Percentiles rank a stretch among this genome's conserved stretches.
Conservation (phyloP, 37 sponge, comb jelly and placozoan genomes). For the Lycopodina hypogea region DNA sequence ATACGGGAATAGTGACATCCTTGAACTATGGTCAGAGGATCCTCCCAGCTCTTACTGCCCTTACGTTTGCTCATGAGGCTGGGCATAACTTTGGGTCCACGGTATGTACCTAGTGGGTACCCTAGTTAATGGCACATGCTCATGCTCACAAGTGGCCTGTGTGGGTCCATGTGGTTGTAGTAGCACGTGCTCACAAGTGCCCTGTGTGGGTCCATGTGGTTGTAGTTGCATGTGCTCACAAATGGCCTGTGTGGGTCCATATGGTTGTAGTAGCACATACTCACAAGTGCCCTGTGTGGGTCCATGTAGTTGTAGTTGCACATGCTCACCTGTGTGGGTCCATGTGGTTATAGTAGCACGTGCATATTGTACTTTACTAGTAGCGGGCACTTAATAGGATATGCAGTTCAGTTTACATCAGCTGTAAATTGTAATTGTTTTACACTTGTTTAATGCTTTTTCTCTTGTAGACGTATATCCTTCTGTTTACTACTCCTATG, state of each 20-base stretch:
- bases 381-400: neutral
- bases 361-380: neutral
- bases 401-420: no score
- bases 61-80: conserved; percentile 93
- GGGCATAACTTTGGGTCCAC: conserved; percentile 96
- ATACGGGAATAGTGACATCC: conserved; percentile 89
- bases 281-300: no score
- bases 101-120: conserved; percentile 13
- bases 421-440: no score
- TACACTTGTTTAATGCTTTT: no score
- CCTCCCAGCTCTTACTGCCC: conserved; percentile 33
- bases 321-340: no score
- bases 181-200: neutral
- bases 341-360: neutral
- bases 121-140: conserved; percentile 11
- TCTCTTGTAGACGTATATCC: no score
- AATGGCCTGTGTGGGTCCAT: no score
- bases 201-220: no score
- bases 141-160: conserved; percentile 8
- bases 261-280: no score
- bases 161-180: neutral
- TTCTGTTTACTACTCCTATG: no score
- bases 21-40: conserved; percentile 76
- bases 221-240: no score
- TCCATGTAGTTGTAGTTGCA: no score